A percentile compares a stretch with the other conserved stretches of the same genome.
These are phyloP conservation scores for Drosophila picticornis DNA, from an alignment of 2,888 invertebrate genomes.

Conservation along the genomic window DNA sequence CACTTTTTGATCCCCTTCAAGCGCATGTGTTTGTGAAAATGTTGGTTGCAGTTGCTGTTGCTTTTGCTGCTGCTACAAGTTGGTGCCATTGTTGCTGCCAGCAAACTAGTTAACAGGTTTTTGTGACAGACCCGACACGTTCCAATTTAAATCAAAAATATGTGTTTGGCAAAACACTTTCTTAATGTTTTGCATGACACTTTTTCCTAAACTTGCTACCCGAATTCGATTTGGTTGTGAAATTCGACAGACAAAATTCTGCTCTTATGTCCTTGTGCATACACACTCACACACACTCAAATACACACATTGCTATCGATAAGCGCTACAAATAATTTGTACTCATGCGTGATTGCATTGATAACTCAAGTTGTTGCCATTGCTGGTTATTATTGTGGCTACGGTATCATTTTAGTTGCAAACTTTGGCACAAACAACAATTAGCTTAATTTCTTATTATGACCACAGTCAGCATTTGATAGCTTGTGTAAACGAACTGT, in stretches of 20 bases:
- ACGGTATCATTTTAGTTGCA: slow-evolving; percentile 6
- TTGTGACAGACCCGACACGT: slow-evolving; percentile 38
- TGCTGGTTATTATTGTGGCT: not conserved
- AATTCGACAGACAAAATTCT: slow-evolving; percentile 4
- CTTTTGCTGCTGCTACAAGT: slow-evolving; percentile 49
- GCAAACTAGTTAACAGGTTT: slow-evolving; percentile 37
- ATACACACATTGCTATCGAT: slow-evolving; percentile 11
- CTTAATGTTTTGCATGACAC: slow-evolving; percentile 23
- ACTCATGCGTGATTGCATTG: slow-evolving; percentile 68
- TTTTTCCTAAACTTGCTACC: slow-evolving; percentile 6
- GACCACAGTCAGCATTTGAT: slow-evolving; percentile 10
- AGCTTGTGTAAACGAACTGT: not conserved
- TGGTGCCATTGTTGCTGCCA: slow-evolving; percentile 43
- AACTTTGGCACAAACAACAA: slow-evolving; percentile 20
- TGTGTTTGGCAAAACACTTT: slow-evolving; percentile 1
- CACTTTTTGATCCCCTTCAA: slow-evolving; percentile 36
- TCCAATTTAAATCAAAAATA: slow-evolving; percentile 33
- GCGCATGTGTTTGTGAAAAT: slow-evolving; percentile 32
- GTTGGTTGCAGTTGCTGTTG: slow-evolving; percentile 18
- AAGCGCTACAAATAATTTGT: slow-evolving; percentile 34
- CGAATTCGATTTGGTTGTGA: not conserved
- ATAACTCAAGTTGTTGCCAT: slow-evolving; percentile 42
- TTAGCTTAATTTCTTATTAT: slow-evolving; percentile 39
- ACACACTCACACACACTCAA: not conserved
- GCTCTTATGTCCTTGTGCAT: not conserved